These are phyloP conservation scores for Circus cinereus DNA, from an alignment of 2,797 vertebrate genomes.

Conservation along the genomic window DNA sequence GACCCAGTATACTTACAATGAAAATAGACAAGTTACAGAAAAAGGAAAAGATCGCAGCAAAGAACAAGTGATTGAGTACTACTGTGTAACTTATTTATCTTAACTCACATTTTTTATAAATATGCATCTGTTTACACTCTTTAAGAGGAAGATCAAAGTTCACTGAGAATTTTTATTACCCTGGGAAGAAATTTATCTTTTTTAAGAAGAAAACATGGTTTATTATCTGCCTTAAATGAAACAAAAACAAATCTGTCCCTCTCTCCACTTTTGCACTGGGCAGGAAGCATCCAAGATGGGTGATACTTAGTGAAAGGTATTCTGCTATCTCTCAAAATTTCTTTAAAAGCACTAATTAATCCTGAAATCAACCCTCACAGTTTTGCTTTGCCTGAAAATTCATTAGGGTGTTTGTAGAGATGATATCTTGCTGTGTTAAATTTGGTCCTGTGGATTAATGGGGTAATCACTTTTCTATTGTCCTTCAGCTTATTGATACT, in stretches of 20 bases:
- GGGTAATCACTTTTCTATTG: neutral
- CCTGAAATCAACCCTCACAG: neutral
- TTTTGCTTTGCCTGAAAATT: neutral
- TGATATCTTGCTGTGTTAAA: neutral
- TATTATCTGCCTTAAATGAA: conserved; percentile 3
- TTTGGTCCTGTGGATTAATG: neutral
- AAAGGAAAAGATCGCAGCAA: neutral
- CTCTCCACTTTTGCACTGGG: neutral
- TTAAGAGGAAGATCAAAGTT: conserved; percentile 6
- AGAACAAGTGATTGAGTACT: neutral
- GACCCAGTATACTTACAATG: neutral
- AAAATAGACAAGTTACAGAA: neutral
- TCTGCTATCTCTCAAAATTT: neutral
- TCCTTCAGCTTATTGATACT: neutral
- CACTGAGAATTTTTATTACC: conserved; percentile 28
- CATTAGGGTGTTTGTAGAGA: neutral
- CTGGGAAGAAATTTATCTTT: conserved; percentile 1
- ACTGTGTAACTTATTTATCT: neutral
- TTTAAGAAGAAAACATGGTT: neutral
- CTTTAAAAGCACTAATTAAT: neutral
- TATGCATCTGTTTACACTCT: neutral
- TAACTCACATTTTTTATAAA: neutral
- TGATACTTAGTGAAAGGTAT: neutral
- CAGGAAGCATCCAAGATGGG: neutral
- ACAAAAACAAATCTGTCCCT: neutral